Conservation (phyloP, 2,797 vertebrate genomes). For the Chaetophractus vellerosus region DNA sequence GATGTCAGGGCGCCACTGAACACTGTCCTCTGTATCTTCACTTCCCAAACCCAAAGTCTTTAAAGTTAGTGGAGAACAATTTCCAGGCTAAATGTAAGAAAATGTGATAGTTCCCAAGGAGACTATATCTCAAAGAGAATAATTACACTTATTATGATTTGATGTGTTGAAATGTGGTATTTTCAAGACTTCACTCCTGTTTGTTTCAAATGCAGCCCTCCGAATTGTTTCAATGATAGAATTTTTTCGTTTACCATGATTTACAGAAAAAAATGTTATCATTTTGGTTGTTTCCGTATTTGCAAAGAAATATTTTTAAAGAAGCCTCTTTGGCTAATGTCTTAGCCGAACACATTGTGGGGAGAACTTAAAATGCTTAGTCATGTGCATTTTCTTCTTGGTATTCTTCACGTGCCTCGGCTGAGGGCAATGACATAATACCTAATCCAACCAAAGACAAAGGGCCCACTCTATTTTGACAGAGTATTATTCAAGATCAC, state of each 20-base stretch:
- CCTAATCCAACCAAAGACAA: constrained; percentile 52
- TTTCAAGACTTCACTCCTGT: constrained; percentile 12
- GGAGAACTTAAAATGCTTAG: constrained; percentile 77
- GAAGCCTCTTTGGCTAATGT: neutral
- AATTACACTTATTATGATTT: neutral
- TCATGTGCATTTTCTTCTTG: constrained; percentile 66
- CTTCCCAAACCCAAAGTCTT: neutral
- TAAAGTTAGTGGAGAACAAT: neutral
- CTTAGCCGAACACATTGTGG: constrained; percentile 66
- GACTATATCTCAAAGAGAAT: neutral
- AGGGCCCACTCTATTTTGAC: constrained; percentile 73
- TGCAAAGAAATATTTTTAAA: constrained; percentile 28
- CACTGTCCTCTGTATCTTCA: too few relatives aligned
- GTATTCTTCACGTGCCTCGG: constrained; percentile 45
- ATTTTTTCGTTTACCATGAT: neutral
- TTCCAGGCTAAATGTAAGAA: neutral
- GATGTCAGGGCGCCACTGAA: fast-evolving
- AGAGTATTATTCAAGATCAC: constrained; percentile 70
- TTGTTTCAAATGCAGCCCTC: neutral
- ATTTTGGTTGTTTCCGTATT: neutral
- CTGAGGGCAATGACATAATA: constrained; percentile 63
- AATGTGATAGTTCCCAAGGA: neutral
- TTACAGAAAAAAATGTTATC: too few relatives aligned
- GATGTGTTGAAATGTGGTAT: neutral
- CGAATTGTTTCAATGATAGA: neutral